Percentiles rank a stretch among this genome's conserved stretches.
These are phyloP conservation scores for Porites evermanni DNA, from an alignment of 92 coral and sea anemone genomes.

Conservation along the genomic window DNA sequence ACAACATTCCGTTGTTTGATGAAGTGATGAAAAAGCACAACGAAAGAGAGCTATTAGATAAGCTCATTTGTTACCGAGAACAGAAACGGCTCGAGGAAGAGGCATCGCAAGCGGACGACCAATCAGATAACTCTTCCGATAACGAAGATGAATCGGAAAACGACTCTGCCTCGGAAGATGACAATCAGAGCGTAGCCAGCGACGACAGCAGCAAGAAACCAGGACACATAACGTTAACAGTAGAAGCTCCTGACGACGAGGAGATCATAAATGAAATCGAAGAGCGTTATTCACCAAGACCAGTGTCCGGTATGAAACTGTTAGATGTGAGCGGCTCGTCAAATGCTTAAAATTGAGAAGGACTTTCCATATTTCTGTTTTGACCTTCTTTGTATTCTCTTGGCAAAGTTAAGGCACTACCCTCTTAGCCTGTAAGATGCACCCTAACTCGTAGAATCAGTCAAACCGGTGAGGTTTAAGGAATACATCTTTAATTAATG, in stretches of 20 bases:
- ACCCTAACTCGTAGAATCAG: not conserved
- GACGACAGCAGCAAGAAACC: not conserved
- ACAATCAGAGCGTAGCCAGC: slow-evolving; percentile 38
- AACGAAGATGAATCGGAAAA: slow-evolving; percentile 45
- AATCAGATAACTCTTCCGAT: slow-evolving; percentile 39
- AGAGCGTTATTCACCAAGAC: not conserved
- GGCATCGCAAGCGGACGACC: slow-evolving; percentile 41
- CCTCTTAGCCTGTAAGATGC: not conserved
- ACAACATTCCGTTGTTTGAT: slow-evolving; percentile 93
- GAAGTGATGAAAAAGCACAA: slow-evolving; percentile 67
- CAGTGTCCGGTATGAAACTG: not conserved
- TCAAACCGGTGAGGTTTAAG: not conserved
- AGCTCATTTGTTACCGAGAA: slow-evolving; percentile 71
- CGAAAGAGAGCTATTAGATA: slow-evolving; percentile 72
- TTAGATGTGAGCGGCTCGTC: slow-evolving; percentile 29
- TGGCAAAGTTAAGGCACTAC: not conserved
- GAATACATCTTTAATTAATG: too few species aligned
- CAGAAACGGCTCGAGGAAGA: slow-evolving; percentile 56
- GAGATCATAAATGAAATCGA: not conserved
- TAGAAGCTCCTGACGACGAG: slow-evolving; percentile 9
- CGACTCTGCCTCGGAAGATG: slow-evolving; percentile 60
- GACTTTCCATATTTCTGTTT: not conserved
- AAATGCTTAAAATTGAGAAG: slow-evolving; percentile 5
- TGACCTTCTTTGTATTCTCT: not conserved
- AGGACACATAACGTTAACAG: slow-evolving; percentile 2